A percentile compares a stretch with the other conserved stretches of the same genome.
phyloP scores from a whole-genome alignment of 2,797 vertebrate species.

The Oryzias dopingdopingensis region DNA sequence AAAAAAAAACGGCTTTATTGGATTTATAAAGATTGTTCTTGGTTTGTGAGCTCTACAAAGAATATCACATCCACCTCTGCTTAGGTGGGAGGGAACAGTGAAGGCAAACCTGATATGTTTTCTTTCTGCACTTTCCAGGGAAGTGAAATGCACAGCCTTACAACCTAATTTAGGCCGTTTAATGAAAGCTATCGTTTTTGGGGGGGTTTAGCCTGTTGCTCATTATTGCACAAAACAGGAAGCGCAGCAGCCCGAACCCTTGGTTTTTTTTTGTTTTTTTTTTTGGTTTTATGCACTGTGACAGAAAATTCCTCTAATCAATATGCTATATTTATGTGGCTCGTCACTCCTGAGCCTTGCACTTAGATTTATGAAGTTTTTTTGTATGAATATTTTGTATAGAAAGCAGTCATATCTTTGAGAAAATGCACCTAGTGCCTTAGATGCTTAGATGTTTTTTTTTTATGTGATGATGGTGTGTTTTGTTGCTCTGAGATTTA shows the following conservation, averaged over 20 bases:
- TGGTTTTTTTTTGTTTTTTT: constrained; percentile 10
- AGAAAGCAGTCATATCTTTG: constrained; percentile 38
- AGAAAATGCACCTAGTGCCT: constrained; percentile 70
- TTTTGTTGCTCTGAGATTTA: constrained; percentile 31
- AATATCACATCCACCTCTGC: not conserved
- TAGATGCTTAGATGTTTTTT: constrained; percentile 59
- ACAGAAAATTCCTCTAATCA: constrained; percentile 52
- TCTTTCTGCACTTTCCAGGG: constrained; percentile 11
- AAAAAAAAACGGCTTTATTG: too few relatives aligned
- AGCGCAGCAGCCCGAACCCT: constrained; percentile 33
- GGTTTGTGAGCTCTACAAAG: constrained; percentile 1
- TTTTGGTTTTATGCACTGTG: constrained; percentile 53
- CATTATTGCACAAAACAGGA: constrained; percentile 37
- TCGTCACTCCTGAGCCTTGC: constrained; percentile 39
- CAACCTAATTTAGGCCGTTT: constrained; percentile 19
- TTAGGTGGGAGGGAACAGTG: not conserved
- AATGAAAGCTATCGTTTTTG: constrained; percentile 5
- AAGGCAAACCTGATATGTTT: not conserved
- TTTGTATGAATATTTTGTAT: constrained; percentile 55
- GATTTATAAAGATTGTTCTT: too few relatives aligned
- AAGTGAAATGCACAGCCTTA: constrained; percentile 1
- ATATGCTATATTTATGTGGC: constrained; percentile 46
- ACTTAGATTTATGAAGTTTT: constrained; percentile 45
- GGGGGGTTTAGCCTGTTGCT: not conserved
- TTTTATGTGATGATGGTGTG: constrained; percentile 17